These are phyloP conservation scores for Ctenomys sociabilis DNA, from an alignment of 2,113 vertebrate species.

Conservation along the genomic window DNA sequence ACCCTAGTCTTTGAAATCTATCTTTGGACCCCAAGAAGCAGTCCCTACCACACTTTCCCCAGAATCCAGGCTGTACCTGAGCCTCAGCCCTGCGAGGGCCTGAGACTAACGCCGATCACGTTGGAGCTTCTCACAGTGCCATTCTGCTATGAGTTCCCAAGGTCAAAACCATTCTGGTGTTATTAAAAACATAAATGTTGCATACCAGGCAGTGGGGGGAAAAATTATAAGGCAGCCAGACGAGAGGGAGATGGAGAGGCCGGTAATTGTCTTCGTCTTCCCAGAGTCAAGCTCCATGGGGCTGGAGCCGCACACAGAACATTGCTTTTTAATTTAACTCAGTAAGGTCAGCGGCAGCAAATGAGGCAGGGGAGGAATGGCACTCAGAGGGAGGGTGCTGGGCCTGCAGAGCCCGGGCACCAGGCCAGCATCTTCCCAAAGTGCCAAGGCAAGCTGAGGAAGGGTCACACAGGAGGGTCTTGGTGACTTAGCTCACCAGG, in stretches of 20 bases:
- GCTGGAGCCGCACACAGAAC: constrained; percentile 84
- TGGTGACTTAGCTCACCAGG: background rate
- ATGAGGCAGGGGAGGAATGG: constrained; percentile 77
- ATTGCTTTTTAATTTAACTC: constrained; percentile 87
- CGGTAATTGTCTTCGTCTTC: constrained; percentile 81
- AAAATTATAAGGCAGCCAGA: constrained; percentile 81
- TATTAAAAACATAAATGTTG: constrained; percentile 87
- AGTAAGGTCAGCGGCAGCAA: constrained; percentile 84
- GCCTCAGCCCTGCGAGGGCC: constrained; percentile 52
- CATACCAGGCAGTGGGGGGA: constrained; percentile 81
- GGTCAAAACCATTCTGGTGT: constrained; percentile 85
- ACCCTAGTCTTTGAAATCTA: background rate
- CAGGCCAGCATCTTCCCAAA: constrained; percentile 34
- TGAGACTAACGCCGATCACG: constrained; percentile 75
- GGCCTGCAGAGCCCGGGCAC: background rate
- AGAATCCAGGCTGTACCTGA: background rate
- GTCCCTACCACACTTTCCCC: background rate
- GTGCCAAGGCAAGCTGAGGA: background rate
- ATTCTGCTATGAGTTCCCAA: constrained; percentile 83
- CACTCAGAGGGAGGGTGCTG: constrained; percentile 32
- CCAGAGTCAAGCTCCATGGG: constrained; percentile 82
- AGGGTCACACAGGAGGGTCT: background rate
- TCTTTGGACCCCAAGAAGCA: background rate
- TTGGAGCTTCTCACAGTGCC: constrained; percentile 66
- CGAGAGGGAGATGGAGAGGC: constrained; percentile 73